A percentile compares a stretch with the other conserved stretches of the same genome.
Conservation (phyloP, 2,797 vertebrate species). For the Hozukius guyotensis region DNA sequence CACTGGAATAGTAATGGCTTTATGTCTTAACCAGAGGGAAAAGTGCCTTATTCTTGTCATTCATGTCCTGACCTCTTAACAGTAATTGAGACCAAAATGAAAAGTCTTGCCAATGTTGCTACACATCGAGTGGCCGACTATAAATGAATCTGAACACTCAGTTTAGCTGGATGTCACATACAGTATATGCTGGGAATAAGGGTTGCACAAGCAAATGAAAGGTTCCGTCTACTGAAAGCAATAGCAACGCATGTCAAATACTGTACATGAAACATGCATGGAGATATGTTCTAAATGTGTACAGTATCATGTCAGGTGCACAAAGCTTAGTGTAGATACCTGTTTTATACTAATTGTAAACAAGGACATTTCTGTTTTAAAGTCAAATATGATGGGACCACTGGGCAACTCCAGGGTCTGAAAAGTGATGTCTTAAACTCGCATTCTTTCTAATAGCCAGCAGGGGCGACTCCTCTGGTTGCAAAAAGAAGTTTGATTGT, state of each 20-base stretch:
- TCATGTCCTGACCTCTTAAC: conserved; percentile 12
- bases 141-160: not conserved
- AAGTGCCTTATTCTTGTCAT: conserved; percentile 13
- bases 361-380: not conserved
- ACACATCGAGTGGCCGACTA: not conserved
- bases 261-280: not conserved
- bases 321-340: not conserved
- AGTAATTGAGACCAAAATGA: conserved; percentile 1
- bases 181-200: not conserved
- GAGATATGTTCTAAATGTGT: not conserved
- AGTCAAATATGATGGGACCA: not conserved
- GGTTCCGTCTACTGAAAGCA: not conserved
- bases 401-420: no score
- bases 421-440: no score
- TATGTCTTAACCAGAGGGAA: conserved; percentile 18
- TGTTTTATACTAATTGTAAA: not conserved
- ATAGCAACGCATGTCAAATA: not conserved
- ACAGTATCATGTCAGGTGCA: not conserved
- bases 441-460: no score
- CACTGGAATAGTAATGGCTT: conserved; percentile 36
- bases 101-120: conserved; percentile 8
- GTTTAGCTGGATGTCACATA: not conserved
- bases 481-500: no score
- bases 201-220: not conserved
- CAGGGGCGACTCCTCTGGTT: no score